Conservation (phyloP, 2,113 vertebrate species). For the Engystomops pustulosus region DNA sequence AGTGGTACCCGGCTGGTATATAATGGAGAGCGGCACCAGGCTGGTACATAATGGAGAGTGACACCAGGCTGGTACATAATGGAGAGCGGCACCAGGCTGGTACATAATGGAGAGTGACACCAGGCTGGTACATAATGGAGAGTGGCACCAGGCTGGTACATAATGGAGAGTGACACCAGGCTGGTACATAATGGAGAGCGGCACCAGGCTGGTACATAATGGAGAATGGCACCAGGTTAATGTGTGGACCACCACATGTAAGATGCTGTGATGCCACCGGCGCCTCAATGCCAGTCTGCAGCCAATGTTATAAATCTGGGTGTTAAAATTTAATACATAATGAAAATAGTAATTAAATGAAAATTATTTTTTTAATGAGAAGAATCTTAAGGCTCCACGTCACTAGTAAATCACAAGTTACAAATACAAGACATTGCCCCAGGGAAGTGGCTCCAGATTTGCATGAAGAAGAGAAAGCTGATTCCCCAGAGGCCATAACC, state of each 20-base stretch:
- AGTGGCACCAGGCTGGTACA: too few relatives aligned
- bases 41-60: neutral
- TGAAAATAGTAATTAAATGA: neutral
- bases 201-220: neutral
- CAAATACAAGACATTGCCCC: neutral
- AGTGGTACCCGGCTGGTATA: too few relatives aligned
- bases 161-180: too few relatives aligned
- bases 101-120: too few relatives aligned
- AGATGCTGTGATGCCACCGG: too few relatives aligned
- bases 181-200: neutral
- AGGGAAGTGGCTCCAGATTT: neutral
- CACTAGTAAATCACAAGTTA: neutral
- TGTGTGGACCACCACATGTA: neutral
- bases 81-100: neutral
- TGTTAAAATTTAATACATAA: too few relatives aligned
- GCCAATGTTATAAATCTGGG: neutral
- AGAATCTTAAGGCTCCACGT: neutral
- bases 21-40: too few relatives aligned
- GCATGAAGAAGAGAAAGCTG: slow-evolving; percentile 39
- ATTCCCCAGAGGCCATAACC: slow-evolving; percentile 9
- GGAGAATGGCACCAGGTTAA: neutral
- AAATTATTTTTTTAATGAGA: neutral
- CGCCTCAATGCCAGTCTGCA: neutral
- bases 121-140: too few relatives aligned
- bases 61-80: neutral